phyloP scores from a whole-genome alignment of 2,113 vertebrate species.

The Talpa occidentalis region DNA sequence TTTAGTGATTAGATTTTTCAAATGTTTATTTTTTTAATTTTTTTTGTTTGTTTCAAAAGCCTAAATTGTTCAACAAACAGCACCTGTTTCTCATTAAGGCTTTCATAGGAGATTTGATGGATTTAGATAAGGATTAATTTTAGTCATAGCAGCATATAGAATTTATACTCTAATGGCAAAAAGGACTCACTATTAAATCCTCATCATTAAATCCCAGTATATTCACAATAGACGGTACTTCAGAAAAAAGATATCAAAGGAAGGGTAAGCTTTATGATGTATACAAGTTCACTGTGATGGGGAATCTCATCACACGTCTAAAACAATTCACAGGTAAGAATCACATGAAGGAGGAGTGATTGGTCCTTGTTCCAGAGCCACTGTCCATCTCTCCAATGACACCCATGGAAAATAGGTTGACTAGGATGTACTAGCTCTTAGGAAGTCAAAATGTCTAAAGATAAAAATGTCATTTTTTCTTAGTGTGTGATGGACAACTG shows the following conservation, averaged over 20 bases:
- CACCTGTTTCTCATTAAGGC: not conserved
- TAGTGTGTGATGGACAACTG: not conserved
- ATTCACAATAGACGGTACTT: not conserved
- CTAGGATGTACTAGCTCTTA: not conserved
- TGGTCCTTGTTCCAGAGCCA: not conserved
- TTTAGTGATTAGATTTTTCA: not conserved
- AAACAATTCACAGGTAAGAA: not conserved
- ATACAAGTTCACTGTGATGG: not conserved
- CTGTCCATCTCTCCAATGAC: not conserved
- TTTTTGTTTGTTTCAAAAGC: conserved; percentile 22
- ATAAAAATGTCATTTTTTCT: not conserved
- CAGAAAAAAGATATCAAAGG: not conserved
- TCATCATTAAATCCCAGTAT: not conserved
- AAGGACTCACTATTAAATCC: not conserved
- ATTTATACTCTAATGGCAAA: not conserved
- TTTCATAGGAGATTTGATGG: not conserved
- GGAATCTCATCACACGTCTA: not conserved
- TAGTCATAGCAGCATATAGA: not conserved
- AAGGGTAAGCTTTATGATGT: not conserved
- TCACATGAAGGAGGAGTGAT: not conserved
- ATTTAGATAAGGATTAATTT: not conserved
- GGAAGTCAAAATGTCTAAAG: not conserved
- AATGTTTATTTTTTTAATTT: not conserved
- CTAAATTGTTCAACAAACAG: not conserved
- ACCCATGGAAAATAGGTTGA: not conserved